Base-by-base conservation (phyloP, 2,113 vertebrate species). In the Percopsis transmontana region DNA sequence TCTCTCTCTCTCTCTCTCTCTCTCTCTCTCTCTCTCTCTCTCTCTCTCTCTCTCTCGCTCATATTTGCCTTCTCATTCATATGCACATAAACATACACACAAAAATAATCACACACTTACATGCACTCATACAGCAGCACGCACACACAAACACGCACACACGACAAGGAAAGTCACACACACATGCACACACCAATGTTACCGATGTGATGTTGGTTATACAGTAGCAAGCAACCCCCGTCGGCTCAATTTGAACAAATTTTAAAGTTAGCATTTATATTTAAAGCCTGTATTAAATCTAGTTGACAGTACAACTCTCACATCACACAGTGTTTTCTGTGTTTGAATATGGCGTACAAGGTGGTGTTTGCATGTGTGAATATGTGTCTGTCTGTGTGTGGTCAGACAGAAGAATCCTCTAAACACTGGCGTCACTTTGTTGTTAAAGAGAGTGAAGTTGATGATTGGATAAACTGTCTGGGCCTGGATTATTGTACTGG, bases 391-490 rank as follows among this genome's bases (percentile, higher is more conserved):
- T 27, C 16, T 27, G 62, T 65, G 76, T 21, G 50, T 57, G 81
- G 72, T 66, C 61, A 76, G 38, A 60, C 73, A 57, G 72, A 51
- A 74, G 68, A 39, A 39, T 70, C 64, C 72, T 70, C 27, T 76
- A 73, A 85, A 72, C 72, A 60, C n/a, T 18, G 14, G 52, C 62
- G 68, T 77, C 63, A 78, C 79, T 80, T 70, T 62, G 73, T 77
- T 70, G 45, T 66, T 23, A 58, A 59, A 76, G 54, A 77, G 80
- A 78, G 78, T 82, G 83, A 85, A 79, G 85, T 76, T 87, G 83
- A 81, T 86, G 86, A 88, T 84, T 88, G 85, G 83, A 88, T 87
- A 86, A 90, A 89, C 79, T 79, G 79, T 86, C 79, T 77, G 79
- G 73, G 82, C 70, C 67, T 81, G 80, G 88, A 88, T 91, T 87